Evolutionary conservation across 1,140 invertebrate species (phyloP).

Genomic region (Pentalonia nigronervosa): DNA sequence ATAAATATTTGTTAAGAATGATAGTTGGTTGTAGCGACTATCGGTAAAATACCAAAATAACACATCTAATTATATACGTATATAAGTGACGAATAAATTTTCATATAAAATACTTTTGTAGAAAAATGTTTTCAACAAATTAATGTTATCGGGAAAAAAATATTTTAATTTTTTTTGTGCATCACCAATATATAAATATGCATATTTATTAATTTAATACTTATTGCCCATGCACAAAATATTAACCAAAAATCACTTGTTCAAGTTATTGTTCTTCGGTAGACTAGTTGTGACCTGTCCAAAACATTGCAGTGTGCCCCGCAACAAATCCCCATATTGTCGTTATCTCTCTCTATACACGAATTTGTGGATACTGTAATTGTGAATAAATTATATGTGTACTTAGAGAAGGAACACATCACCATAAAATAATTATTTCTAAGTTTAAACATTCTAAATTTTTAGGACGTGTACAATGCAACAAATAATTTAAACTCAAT

Average conservation of each 20-base stretch:
- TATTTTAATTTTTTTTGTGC: too few species aligned
- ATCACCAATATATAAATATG: too few species aligned
- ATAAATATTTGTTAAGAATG: too few species aligned
- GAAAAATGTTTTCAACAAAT: too few species aligned
- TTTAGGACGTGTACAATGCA: not conserved
- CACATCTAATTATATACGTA: too few species aligned
- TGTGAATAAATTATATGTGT: fast-evolving
- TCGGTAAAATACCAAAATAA: too few species aligned
- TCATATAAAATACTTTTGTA: too few species aligned
- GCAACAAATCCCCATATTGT: not conserved
- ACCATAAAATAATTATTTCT: too few species aligned
- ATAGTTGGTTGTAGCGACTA: too few species aligned
- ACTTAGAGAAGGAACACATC: not conserved
- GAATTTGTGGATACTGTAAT: not conserved
- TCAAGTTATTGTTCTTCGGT: not conserved
- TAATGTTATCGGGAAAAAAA: too few species aligned
- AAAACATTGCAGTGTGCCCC: fast-evolving
- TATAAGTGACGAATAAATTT: too few species aligned
- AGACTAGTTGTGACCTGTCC: not conserved
- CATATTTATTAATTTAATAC: not conserved
- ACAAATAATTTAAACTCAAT: not conserved
- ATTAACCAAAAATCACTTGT: not conserved
- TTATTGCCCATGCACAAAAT: not conserved
- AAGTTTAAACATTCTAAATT: not conserved
- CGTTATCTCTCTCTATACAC: not conserved